Conservation (phyloP, 2,797 vertebrate genomes). For the Euphonia xanthogaster region DNA sequence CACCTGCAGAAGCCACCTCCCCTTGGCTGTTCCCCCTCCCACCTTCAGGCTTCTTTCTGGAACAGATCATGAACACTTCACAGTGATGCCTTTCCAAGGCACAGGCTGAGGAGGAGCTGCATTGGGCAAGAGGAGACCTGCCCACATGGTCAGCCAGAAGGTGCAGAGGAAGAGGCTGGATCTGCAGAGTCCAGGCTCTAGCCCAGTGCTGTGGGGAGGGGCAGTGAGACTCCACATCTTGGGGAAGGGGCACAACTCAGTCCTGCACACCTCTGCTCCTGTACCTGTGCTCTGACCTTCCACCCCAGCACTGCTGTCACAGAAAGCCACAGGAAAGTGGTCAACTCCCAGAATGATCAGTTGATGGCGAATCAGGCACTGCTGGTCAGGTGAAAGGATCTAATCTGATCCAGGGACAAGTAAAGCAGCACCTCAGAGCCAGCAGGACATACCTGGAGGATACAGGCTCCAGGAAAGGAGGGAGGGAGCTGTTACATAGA, state of each 20-base stretch:
- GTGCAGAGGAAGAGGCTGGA: neutral
- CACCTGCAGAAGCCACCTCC: neutral
- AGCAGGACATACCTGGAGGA: neutral
- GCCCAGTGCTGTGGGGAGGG: rapidly evolving
- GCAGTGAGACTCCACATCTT: rapidly evolving
- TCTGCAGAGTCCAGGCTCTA: neutral
- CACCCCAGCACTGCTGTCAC: neutral
- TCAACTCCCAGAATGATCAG: neutral
- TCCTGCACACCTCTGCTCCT: neutral
- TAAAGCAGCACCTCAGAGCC: neutral
- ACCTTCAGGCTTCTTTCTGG: neutral
- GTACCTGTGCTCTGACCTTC: neutral
- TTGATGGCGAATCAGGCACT: neutral
- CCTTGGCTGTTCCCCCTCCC: neutral
- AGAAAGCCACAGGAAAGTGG: neutral
- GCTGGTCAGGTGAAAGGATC: neutral
- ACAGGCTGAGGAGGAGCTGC: neutral
- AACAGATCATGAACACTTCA: neutral
- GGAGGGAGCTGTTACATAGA: neutral
- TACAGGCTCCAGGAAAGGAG: neutral
- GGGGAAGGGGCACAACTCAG: neutral
- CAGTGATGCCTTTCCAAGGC: neutral
- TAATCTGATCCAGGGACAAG: neutral
- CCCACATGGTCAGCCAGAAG: neutral
- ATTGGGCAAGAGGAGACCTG: neutral